Evolutionary conservation across 2,113 vertebrate genomes (phyloP).

Genomic region (Aptenodytes patagonicus): DNA sequence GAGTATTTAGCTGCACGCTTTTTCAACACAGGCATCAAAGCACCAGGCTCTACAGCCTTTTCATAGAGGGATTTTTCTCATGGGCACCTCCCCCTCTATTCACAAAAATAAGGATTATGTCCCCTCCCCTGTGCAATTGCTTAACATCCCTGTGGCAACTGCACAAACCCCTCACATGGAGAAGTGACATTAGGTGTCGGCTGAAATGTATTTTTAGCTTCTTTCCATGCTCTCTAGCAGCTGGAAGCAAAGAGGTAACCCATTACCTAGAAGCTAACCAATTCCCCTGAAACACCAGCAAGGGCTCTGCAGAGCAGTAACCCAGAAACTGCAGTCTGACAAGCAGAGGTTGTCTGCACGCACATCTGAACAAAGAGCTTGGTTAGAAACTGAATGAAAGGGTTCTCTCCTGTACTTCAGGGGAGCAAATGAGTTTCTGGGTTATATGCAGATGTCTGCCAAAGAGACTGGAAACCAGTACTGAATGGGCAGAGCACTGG

Average conservation of each 20-base stretch:
- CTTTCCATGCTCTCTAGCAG: neutral
- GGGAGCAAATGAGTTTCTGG: neutral
- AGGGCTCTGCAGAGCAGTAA: slow-evolving; percentile 5
- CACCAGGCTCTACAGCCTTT: neutral
- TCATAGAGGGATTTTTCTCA: neutral
- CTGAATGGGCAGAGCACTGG: neutral
- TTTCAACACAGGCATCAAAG: slow-evolving; percentile 4
- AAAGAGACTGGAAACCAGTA: neutral
- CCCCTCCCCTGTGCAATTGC: neutral
- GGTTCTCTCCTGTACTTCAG: neutral
- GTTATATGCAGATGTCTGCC: neutral
- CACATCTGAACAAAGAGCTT: neutral
- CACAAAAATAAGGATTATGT: slow-evolving; percentile 21
- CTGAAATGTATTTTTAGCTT: slow-evolving; percentile 38
- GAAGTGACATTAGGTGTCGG: neutral
- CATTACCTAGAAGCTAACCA: neutral
- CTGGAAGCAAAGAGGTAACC: neutral
- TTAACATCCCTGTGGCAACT: neutral
- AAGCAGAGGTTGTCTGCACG: neutral
- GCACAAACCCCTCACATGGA: neutral
- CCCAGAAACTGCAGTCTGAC: neutral
- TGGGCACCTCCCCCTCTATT: neutral
- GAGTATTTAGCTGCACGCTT: neutral
- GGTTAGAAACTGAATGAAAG: neutral
- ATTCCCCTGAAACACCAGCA: neutral